phyloP scores from a whole-genome alignment of 2,888 invertebrate genomes.

The Peribatodes rhomboidaria region DNA sequence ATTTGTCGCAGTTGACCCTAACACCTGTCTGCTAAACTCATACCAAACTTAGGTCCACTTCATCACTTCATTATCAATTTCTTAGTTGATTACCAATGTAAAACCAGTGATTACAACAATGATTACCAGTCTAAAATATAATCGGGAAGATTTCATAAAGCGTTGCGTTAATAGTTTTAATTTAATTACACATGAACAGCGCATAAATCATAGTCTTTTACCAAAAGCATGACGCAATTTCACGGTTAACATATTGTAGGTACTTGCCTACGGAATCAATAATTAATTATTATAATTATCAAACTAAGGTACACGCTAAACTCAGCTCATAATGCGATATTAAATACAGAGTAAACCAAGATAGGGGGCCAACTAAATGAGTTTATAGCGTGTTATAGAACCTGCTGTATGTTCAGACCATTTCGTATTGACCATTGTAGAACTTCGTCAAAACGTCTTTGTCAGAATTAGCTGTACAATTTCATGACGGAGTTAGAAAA shows the following conservation, averaged over 20 bases:
- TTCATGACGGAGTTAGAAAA: background rate
- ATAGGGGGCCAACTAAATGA: constrained; percentile 76
- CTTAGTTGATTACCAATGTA: too few relatives aligned
- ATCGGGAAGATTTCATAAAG: too few relatives aligned
- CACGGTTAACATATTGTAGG: background rate
- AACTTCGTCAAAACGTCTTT: constrained; percentile 10
- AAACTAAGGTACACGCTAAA: constrained; percentile 61
- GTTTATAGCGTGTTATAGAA: constrained; percentile 78
- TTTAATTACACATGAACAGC: background rate
- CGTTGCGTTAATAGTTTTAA: background rate
- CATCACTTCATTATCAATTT: too few relatives aligned
- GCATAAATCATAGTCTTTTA: constrained; percentile 1
- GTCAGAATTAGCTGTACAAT: background rate
- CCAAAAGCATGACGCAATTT: constrained; percentile 11
- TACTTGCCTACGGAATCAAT: constrained; percentile 14
- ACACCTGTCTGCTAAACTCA: too few relatives aligned
- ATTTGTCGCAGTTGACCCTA: too few relatives aligned
- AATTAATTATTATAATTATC: constrained; percentile 66
- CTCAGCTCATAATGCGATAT: constrained; percentile 72
- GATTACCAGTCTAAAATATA: too few relatives aligned
- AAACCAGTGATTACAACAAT: too few relatives aligned
- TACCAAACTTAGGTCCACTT: too few relatives aligned
- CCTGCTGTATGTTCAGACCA: constrained; percentile 48
- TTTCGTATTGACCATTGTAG: background rate
- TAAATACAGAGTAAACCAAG: constrained; percentile 73